Evolutionary conservation across 2,888 invertebrate species (phyloP).

Genomic region (Acrobasis consociella): DNA sequence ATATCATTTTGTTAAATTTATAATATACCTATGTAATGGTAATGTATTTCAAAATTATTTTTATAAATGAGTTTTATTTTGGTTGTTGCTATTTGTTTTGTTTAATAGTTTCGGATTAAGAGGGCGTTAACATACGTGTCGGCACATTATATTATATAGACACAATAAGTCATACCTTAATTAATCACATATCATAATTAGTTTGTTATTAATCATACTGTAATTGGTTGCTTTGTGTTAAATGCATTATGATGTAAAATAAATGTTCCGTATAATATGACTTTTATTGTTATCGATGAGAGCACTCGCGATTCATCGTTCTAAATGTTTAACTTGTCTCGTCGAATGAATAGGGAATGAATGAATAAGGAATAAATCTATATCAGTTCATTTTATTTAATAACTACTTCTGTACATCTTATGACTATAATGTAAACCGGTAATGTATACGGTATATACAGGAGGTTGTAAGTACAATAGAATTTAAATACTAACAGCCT

Average conservation of each 20-base stretch:
- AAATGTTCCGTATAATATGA: conserved; percentile 62
- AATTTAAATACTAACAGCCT: conserved; percentile 14
- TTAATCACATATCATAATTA: conserved; percentile 77
- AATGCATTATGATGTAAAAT: conserved; percentile 53
- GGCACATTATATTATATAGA: conserved; percentile 63
- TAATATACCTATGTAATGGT: conserved; percentile 51
- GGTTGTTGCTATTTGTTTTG: conserved; percentile 65
- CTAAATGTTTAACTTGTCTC: neutral
- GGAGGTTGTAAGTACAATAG: conserved; percentile 28
- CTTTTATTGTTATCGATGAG: conserved; percentile 24
- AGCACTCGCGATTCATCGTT: neutral
- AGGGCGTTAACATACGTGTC: conserved; percentile 46
- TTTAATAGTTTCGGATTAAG: conserved; percentile 49
- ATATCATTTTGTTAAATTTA: conserved; percentile 62
- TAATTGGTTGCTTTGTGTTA: conserved; percentile 77
- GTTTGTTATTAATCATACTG: conserved; percentile 76
- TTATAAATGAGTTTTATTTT: conserved; percentile 66
- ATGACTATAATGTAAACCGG: conserved; percentile 24
- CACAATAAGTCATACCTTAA: conserved; percentile 70
- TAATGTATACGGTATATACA: conserved; percentile 31
- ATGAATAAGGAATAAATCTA: neutral
- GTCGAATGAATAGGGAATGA: neutral
- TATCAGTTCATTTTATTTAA: conserved; percentile 24
- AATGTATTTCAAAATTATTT: conserved; percentile 72
- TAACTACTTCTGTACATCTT: neutral